Conservation (phyloP, 1,140 invertebrate genomes). For the Atta cephalotes region DNA sequence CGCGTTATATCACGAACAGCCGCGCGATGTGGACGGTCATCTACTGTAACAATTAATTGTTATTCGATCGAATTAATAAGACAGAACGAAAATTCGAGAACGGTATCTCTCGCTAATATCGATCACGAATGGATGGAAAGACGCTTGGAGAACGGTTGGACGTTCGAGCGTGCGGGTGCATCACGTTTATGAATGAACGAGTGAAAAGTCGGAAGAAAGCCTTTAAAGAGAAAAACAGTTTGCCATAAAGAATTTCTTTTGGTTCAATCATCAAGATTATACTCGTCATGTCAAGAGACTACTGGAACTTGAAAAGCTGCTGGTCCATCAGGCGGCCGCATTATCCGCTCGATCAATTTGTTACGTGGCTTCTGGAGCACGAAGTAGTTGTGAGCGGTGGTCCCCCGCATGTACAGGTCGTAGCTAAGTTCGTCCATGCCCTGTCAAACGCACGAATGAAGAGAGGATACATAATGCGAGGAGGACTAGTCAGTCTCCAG, state of each 20-base stretch:
- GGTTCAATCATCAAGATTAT: not conserved
- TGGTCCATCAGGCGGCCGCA: constrained; percentile 69
- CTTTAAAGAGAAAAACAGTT: not conserved
- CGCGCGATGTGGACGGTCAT: not conserved
- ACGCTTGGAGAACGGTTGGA: not conserved
- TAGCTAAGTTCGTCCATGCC: constrained; percentile 77
- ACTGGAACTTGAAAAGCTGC: constrained; percentile 72
- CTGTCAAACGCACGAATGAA: constrained; percentile 58
- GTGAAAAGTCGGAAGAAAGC: constrained; percentile 63
- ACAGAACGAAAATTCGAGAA: not conserved
- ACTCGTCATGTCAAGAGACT: constrained; percentile 70
- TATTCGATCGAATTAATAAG: not conserved
- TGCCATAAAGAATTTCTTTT: not conserved
- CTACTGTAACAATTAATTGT: not conserved
- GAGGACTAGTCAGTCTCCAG: constrained; percentile 75
- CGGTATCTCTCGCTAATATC: not conserved
- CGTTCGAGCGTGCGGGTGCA: constrained; percentile 38
- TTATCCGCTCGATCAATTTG: constrained; percentile 24
- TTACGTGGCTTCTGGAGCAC: constrained; percentile 77
- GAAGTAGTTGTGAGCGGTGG: constrained; percentile 76
- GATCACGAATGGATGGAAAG: constrained; percentile 65
- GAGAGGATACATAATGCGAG: constrained; percentile 62
- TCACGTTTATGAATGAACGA: constrained; percentile 65
- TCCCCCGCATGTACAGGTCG: constrained; percentile 71
- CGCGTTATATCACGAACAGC: not conserved